Percentiles rank a stretch among this genome's conserved stretches.
Conservation (phyloP, 2,113 vertebrate genomes). For the Numida meleagris region DNA sequence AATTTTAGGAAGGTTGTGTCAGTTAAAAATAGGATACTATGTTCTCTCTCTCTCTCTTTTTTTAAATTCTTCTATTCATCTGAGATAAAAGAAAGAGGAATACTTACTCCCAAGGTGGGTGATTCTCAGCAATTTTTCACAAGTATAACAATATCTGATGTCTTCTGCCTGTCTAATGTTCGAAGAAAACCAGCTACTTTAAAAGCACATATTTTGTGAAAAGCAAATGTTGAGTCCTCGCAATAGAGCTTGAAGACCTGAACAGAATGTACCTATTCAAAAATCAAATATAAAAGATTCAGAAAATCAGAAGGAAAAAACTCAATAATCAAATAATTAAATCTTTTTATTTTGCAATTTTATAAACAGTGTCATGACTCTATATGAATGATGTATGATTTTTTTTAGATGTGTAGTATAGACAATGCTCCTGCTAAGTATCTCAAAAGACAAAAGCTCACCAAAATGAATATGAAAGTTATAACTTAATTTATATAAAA, state of each 20-base stretch:
- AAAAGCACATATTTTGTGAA: not conserved
- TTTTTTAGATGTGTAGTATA: not conserved
- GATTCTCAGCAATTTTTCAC: not conserved
- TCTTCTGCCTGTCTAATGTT: not conserved
- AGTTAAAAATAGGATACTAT: not conserved
- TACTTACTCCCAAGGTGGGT: rapidly evolving
- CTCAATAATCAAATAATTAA: not conserved
- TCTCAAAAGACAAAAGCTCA: not conserved
- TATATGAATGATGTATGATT: not conserved
- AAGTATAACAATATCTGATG: not conserved
- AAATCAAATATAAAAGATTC: not conserved
- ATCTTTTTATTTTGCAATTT: not conserved
- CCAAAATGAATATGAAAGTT: not conserved
- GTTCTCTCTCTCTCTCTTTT: not conserved
- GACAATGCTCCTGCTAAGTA: not conserved
- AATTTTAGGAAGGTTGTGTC: not conserved
- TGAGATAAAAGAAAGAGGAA: not conserved
- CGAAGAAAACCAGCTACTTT: not conserved
- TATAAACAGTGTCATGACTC: not conserved
- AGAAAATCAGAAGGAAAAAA: not conserved
- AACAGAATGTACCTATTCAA: not conserved
- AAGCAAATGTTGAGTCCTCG: not conserved
- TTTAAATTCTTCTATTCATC: not conserved
- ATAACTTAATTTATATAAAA: not conserved
- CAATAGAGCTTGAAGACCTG: not conserved